Percentiles rank a stretch among this genome's conserved stretches.
Evolutionary conservation across 1,140 invertebrate genomes (phyloP).

Genomic region (Drosophila funebris): DNA sequence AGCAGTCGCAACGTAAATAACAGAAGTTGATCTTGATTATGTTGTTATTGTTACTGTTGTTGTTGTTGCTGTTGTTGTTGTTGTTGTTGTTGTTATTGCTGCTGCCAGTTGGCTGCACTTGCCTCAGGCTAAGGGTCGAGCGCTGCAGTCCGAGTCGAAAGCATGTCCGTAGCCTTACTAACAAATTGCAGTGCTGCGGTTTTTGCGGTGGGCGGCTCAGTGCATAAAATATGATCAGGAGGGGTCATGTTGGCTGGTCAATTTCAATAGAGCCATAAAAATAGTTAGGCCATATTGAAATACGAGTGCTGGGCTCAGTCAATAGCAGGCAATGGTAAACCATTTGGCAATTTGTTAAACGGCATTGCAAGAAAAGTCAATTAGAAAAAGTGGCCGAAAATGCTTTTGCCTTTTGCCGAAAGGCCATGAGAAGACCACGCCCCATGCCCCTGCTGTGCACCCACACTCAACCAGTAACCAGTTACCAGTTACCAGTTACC

Average conservation of each 20-base stretch:
- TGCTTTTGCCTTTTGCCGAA: constrained; percentile 21
- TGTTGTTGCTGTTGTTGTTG: background rate
- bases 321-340: constrained; percentile 34
- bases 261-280: constrained; percentile 56
- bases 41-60: background rate
- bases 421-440: constrained; percentile 1
- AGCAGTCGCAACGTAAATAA: constrained; percentile 26
- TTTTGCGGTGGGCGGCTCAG: constrained; percentile 42
- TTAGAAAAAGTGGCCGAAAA: constrained; percentile 45
- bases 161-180: background rate
- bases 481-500: background rate
- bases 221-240: constrained; percentile 55
- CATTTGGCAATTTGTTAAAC: constrained; percentile 49
- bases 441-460: too few species aligned
- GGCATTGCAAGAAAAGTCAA: constrained; percentile 42
- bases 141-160: too few species aligned
- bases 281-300: constrained; percentile 53
- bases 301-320: constrained; percentile 29
- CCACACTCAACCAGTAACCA: background rate
- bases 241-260: constrained; percentile 31
- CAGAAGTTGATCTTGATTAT: constrained; percentile 2
- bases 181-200: constrained; percentile 48
- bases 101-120: constrained; percentile 6
- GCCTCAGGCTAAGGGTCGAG: background rate
- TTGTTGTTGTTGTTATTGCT: background rate